Evolutionary conservation across 2,888 invertebrate species (phyloP).

Genomic region (Epistrophe grossulariae): DNA sequence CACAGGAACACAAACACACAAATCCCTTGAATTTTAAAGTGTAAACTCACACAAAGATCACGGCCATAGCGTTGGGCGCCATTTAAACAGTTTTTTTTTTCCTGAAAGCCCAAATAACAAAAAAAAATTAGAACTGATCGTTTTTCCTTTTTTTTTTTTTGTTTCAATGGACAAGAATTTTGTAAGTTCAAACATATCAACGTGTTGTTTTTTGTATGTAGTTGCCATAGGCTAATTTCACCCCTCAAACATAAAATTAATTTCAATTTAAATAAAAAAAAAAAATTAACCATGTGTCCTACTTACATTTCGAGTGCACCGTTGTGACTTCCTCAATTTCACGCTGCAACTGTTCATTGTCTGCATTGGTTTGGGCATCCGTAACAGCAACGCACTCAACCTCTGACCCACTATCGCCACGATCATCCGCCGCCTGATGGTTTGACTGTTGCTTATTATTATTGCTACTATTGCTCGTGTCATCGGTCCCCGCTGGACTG

Average conservation of each 20-base stretch:
- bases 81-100: background rate
- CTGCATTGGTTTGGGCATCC: constrained; percentile 67
- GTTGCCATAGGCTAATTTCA: too few relatives aligned
- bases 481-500: constrained; percentile 64
- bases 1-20: too few relatives aligned
- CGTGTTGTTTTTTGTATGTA: too few relatives aligned
- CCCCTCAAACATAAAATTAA: background rate
- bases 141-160: too few relatives aligned
- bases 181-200: too few relatives aligned
- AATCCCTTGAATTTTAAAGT: too few relatives aligned
- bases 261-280: background rate
- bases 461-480: constrained; percentile 58
- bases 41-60: too few relatives aligned
- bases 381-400: constrained; percentile 65
- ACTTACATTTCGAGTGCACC: constrained; percentile 79
- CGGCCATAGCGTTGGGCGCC: background rate
- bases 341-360: constrained; percentile 78
- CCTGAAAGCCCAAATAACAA: background rate
- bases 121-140: too few relatives aligned
- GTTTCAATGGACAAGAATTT: too few relatives aligned
- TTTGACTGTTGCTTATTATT: constrained; percentile 51
- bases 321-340: constrained; percentile 80
- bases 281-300: background rate
- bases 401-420: constrained; percentile 68
- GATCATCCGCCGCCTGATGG: constrained; percentile 56